Conservation (phyloP, 2,797 vertebrate species). For the Leontopithecus rosalia region DNA sequence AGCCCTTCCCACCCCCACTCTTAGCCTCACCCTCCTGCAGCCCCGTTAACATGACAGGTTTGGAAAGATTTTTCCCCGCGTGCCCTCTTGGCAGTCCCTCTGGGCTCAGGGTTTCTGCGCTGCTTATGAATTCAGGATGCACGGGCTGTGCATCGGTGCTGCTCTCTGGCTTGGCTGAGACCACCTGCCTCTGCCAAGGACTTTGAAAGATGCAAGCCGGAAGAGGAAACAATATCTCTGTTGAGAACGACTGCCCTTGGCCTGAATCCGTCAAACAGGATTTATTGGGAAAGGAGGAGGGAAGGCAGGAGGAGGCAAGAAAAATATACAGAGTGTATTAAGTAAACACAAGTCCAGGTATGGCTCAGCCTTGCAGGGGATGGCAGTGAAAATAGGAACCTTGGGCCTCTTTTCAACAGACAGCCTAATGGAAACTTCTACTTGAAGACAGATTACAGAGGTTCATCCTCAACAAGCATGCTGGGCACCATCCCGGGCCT, state of each 20-base stretch:
- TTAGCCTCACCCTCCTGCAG: background rate
- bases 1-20: accelerated
- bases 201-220: background rate
- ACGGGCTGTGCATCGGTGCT: accelerated
- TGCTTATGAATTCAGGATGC: background rate
- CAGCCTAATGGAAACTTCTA: background rate
- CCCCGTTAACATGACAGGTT: background rate
- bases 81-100: background rate
- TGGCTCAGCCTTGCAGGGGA: background rate
- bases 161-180: background rate
- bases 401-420: background rate
- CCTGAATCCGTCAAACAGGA: conserved; percentile 57
- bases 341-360: background rate
- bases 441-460: background rate
- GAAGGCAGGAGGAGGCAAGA: background rate
- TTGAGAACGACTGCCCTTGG: conserved; percentile 55
- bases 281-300: conserved; percentile 12
- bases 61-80: background rate
- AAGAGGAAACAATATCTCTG: conserved; percentile 18
- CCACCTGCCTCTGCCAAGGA: background rate
- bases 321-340: background rate
- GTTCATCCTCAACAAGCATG: background rate
- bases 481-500: background rate
- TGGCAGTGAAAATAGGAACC: background rate
- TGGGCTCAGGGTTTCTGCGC: accelerated